Base-by-base conservation (phyloP, 2,113 vertebrate genomes). In the Brachyhypopomus gauderio region DNA sequence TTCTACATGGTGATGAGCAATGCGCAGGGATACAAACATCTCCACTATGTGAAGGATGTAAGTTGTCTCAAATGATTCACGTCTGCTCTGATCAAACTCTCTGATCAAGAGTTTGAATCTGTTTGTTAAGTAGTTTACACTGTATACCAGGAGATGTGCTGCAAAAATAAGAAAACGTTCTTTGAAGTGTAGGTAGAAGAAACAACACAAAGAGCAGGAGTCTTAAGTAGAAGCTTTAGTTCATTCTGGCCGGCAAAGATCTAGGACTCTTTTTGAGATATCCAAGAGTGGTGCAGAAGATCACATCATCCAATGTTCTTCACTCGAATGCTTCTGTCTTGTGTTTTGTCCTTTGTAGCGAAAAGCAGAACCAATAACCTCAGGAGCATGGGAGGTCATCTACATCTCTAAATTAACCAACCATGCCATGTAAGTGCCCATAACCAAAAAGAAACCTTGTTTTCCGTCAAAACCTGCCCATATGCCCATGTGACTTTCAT, bases 1-100 rank as follows among this genome's bases (percentile, higher is more conserved):
- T 99, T 98, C 92, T 99, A 98, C 92, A 97, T 97, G 93, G 94
- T 99, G 88, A 95, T 97, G 93, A 98, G 97, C 64, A 95, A 97
- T 90, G 90, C 89, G 80, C 86, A 90, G 78, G 96, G 97, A 84
- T 99, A 96, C 89, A 99, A 98, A 92, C 98, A 99, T 86, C 95
- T 99, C 87, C 96, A 98, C 92, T 94, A 94, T 85, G 87, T 94
- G 6, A 92, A 88, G 79, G 87, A 89, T 52, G 93, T 94, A 85
- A 91, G 92, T 91, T 27, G 56, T 17, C 59, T 17, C 48, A 20
- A 59, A n/a, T 25, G 23, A 38, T 59, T 78, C 62, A n/a, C 12
- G 9, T 52, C 45, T 52, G 9, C 1, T 52, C 45, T 52, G 45
- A 52, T 75, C 55, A 67, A 74, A 80, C 66, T 74, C 25, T n/a